These are phyloP conservation scores for Watsonalla cultraria DNA, from an alignment of 2,888 invertebrate species.

Conservation along the genomic window DNA sequence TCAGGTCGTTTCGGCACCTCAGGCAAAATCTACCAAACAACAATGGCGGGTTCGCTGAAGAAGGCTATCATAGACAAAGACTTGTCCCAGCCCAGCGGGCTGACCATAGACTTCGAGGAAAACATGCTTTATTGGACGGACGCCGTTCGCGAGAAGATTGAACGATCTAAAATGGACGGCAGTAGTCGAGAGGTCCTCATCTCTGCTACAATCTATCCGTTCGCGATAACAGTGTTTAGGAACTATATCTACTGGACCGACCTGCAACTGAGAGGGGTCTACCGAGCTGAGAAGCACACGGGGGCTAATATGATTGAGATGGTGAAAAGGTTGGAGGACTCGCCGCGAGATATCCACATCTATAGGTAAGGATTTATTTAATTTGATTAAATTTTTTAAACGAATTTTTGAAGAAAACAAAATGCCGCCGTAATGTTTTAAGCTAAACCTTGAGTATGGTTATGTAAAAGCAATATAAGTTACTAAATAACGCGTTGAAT, in stretches of 20 bases:
- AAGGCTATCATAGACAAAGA: conserved; percentile 93
- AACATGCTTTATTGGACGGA: conserved; percentile 98
- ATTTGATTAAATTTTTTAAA: too few relatives aligned
- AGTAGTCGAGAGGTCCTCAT: conserved; percentile 90
- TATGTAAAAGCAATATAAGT: too few relatives aligned
- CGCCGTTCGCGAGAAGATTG: conserved; percentile 96
- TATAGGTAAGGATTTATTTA: conserved; percentile 51
- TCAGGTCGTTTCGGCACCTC: conserved; percentile 87
- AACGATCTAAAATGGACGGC: conserved; percentile 93
- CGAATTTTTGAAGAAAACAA: too few relatives aligned
- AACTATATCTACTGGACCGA: conserved; percentile 98
- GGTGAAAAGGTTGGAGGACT: conserved; percentile 94
- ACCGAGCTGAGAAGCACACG: conserved; percentile 97
- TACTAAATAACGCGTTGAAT: too few relatives aligned
- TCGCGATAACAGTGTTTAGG: conserved; percentile 93
- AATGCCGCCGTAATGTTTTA: too few relatives aligned
- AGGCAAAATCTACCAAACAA: conserved; percentile 95
- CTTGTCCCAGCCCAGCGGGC: conserved; percentile 95
- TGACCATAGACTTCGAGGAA: conserved; percentile 97
- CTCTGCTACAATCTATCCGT: conserved; percentile 95
- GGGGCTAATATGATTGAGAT: conserved; percentile 96
- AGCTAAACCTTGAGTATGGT: too few relatives aligned
- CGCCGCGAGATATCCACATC: conserved; percentile 94
- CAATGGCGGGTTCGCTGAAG: conserved; percentile 97
- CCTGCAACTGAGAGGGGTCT: conserved; percentile 94